Evolutionary conservation across 1,140 invertebrate species (phyloP).

Genomic region (Propsilocerus akamusi): DNA sequence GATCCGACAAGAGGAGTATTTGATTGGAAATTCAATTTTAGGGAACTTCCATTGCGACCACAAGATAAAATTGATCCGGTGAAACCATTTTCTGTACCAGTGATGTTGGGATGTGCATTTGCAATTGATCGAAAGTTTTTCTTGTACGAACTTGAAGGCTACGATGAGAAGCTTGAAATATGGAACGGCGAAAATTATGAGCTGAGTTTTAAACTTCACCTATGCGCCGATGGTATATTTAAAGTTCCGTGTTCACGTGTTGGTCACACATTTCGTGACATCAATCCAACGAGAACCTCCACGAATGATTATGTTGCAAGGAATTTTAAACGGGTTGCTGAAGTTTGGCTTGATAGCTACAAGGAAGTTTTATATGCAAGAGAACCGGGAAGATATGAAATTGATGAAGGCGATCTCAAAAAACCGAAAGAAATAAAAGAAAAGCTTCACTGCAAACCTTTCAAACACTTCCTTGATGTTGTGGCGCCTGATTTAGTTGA

Average conservation of each 20-base stretch:
- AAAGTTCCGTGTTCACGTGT: slow-evolving; percentile 89
- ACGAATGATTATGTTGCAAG: not conserved
- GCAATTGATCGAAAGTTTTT: slow-evolving; percentile 67
- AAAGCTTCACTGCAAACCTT: not conserved
- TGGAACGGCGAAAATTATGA: slow-evolving; percentile 98
- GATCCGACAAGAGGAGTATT: slow-evolving; percentile 66
- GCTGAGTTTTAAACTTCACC: slow-evolving; percentile 88
- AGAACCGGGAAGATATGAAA: not conserved
- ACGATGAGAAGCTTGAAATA: slow-evolving; percentile 75
- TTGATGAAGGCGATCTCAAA: not conserved
- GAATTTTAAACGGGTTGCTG: slow-evolving; percentile 19
- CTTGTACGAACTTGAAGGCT: slow-evolving; percentile 92
- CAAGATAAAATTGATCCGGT: slow-evolving; percentile 56
- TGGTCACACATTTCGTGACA: slow-evolving; percentile 77
- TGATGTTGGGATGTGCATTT: slow-evolving; percentile 75
- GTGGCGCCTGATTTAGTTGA: not conserved
- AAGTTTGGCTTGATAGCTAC: slow-evolving; percentile 78
- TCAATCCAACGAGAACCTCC: not conserved
- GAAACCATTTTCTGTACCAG: slow-evolving; percentile 87
- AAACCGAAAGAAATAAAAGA: not conserved
- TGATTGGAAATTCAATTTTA: slow-evolving; percentile 75
- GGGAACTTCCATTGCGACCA: slow-evolving; percentile 51
- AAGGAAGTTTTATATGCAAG: not conserved
- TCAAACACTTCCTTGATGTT: not conserved
- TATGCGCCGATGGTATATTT: slow-evolving; percentile 76